Evolutionary conservation across 2,888 invertebrate species (phyloP).

Genomic region (Danaus chrysippus): DNA sequence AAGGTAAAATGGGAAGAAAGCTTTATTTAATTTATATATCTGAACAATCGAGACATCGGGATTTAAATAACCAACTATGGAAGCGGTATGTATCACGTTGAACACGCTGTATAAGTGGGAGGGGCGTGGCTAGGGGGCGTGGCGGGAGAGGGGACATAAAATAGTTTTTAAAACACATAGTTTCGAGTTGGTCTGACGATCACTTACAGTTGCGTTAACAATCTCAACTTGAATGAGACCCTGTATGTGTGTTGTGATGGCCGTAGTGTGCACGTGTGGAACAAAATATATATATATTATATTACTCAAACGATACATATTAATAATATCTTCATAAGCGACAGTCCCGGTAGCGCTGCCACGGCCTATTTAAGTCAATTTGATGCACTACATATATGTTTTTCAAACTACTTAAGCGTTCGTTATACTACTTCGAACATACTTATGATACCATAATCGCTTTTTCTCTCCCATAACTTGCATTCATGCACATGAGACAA

Average conservation of each 20-base stretch:
- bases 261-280: constrained; percentile 71
- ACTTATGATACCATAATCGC: constrained; percentile 23
- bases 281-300: constrained; percentile 67
- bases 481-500: constrained; percentile 35
- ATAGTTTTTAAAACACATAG: constrained; percentile 64
- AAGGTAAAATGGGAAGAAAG: constrained; percentile 18
- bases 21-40: constrained; percentile 12
- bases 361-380: constrained; percentile 6
- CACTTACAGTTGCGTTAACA: constrained; percentile 80
- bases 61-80: constrained; percentile 22
- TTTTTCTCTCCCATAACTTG: constrained; percentile 22
- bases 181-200: constrained; percentile 58
- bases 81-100: constrained; percentile 23
- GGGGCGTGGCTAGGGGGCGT: constrained; percentile 47
- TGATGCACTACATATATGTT: constrained; percentile 57
- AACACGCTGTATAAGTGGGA: constrained; percentile 35
- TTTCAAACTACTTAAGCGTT: constrained; percentile 60
- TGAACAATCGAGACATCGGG: constrained; percentile 22
- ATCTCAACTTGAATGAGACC: constrained; percentile 76
- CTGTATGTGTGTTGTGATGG: constrained; percentile 63
- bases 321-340: constrained; percentile 42
- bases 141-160: constrained; percentile 57
- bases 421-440: constrained; percentile 22
- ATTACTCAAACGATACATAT: constrained; percentile 43
- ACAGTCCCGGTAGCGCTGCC: constrained; percentile 49